These are phyloP conservation scores for Austrofundulus limnaeus DNA, from an alignment of 2,113 vertebrate genomes.

Conservation along the genomic window DNA sequence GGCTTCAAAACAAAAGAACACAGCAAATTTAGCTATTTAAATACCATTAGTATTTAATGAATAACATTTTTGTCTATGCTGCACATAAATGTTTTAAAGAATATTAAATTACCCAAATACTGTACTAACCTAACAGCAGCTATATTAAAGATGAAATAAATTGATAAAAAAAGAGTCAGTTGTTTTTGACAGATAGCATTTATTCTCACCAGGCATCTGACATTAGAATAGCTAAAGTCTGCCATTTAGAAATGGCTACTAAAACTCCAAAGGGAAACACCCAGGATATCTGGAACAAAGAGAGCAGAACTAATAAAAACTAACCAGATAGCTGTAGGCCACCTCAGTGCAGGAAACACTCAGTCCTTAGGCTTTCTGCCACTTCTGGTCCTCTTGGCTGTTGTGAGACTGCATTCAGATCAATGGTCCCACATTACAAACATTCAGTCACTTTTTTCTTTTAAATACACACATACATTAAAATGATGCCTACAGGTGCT, in stretches of 20 bases:
- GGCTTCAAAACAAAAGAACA: too few relatives aligned
- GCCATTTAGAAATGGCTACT: conserved; percentile 49
- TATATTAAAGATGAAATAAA: not conserved
- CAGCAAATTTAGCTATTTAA: too few relatives aligned
- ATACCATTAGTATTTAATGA: too few relatives aligned
- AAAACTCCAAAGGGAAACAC: conserved; percentile 56
- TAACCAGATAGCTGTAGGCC: conserved; percentile 70
- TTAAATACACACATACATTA: conserved; percentile 46
- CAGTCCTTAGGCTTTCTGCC: conserved; percentile 40
- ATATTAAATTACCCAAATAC: too few relatives aligned
- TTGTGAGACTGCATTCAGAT: conserved; percentile 22
- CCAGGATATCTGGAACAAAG: conserved; percentile 71
- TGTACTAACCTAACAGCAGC: too few relatives aligned
- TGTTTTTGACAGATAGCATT: conserved; percentile 79
- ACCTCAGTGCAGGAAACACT: conserved; percentile 27
- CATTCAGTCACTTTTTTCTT: conserved; percentile 56
- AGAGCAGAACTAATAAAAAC: conserved; percentile 60
- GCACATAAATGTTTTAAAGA: too few relatives aligned
- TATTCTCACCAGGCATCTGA: conserved; percentile 78
- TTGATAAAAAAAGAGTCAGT: not conserved
- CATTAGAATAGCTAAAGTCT: conserved; percentile 82
- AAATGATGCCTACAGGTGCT: conserved; percentile 29
- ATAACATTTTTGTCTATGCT: too few relatives aligned
- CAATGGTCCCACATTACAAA: conserved; percentile 56
- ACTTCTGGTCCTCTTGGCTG: conserved; percentile 31